Evolutionary conservation across 2,888 invertebrate species (phyloP).

Genomic region (Bursaphelenchus okinawaensis): DNA sequence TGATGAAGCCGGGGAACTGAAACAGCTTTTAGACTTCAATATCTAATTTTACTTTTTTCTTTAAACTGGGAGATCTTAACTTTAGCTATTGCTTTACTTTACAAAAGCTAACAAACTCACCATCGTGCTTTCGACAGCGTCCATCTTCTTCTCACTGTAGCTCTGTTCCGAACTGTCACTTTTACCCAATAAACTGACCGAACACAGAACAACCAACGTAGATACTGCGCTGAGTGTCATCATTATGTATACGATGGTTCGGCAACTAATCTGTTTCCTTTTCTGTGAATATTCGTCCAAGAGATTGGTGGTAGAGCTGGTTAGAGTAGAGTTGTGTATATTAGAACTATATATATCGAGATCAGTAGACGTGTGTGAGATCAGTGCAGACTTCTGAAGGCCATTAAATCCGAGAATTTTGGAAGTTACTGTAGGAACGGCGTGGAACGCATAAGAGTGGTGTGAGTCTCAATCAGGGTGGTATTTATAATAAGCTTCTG

Average conservation of each 20-base stretch:
- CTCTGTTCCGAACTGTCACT: neutral
- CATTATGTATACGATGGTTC: neutral
- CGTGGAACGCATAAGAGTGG: no score
- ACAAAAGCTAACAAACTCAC: no score
- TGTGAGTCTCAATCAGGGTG: no score
- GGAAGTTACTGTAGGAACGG: neutral
- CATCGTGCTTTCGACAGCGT: neutral
- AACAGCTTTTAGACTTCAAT: no score
- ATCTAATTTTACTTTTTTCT: no score
- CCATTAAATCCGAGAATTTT: neutral
- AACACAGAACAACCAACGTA: neutral
- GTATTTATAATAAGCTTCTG: no score
- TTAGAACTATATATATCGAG: neutral
- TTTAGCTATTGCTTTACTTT: no score
- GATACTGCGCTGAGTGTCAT: neutral
- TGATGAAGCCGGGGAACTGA: neutral
- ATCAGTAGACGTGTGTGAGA: neutral
- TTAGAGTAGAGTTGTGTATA: neutral
- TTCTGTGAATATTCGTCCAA: no score
- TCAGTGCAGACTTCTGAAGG: neutral
- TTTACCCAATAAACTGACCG: neutral
- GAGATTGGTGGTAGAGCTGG: no score
- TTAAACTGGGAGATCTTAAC: no score
- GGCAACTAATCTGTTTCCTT: no score
- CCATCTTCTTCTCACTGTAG: neutral